A percentile compares a stretch with the other conserved stretches of the same genome.
Conservation (phyloP, 2,797 vertebrate species). For the Philypnodon macrostomus region DNA sequence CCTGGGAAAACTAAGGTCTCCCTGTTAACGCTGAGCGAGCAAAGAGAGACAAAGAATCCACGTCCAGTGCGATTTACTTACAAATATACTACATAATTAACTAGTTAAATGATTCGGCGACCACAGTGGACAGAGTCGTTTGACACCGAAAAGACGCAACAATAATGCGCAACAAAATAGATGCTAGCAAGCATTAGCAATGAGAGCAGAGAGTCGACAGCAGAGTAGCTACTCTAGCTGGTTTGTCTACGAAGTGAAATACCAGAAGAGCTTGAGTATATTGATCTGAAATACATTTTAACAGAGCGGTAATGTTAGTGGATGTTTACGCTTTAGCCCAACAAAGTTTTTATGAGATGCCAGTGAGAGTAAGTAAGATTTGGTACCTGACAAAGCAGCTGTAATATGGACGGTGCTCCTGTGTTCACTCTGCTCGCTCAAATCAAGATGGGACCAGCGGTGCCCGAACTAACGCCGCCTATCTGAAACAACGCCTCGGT, state of each 20-base stretch:
- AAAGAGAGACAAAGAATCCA: conserved; percentile 74
- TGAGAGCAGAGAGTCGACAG: conserved; percentile 47
- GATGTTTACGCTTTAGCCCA: neutral
- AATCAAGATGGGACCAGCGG: conserved; percentile 82
- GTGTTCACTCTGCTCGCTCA: conserved; percentile 72
- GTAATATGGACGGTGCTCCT: conserved; percentile 79
- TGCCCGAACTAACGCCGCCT: conserved; percentile 58
- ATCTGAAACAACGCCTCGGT: conserved; percentile 33
- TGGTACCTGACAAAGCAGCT: conserved; percentile 83
- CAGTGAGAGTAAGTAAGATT: conserved; percentile 42
- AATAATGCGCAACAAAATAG: conserved; percentile 68
- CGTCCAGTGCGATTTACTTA: conserved; percentile 1
- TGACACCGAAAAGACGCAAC: conserved; percentile 40
- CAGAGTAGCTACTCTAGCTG: conserved; percentile 31
- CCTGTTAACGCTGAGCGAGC: conserved; percentile 70
- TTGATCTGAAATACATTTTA: conserved; percentile 11
- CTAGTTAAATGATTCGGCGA: neutral
- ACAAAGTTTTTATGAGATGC: conserved; percentile 35
- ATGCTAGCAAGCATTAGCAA: conserved; percentile 67
- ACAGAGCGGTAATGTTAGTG: neutral
- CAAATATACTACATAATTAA: neutral
- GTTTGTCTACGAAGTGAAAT: conserved; percentile 24
- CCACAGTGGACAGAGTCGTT: conserved; percentile 17
- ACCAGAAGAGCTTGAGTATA: conserved; percentile 31
- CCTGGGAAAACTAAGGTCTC: conserved; percentile 57